Evolutionary conservation across 2,888 invertebrate species (phyloP), one percentile per base, ranked within the genome.

Genomic region (Drosophila paucipuncta): DNA sequence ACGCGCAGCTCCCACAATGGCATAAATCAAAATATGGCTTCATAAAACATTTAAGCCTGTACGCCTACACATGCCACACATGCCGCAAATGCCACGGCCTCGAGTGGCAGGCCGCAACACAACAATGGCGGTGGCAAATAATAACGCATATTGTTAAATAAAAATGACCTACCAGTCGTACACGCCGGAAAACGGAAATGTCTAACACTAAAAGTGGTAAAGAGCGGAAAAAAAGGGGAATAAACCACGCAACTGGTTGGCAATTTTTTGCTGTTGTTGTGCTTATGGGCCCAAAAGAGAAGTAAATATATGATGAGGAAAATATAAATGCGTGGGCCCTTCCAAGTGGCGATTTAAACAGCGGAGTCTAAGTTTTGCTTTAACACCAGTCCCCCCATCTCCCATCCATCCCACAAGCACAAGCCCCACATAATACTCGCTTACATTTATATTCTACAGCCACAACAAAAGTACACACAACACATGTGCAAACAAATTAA

Each of bases 401-500:
- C 31, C 35, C 4, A 22, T 10, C 35, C 5, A 4, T 13, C 2
- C n/a, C n/a, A 33, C 6, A 22, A 53, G 5, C 22, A 35, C 4
- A 5, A 2, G 1, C n/a, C 9, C 3, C 18, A 28, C 10, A 35
- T 13, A 5, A 18, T 4, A 30, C 30, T 9, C 57, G 54, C 28
- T 54, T 13, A 37, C 43, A 33, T 28, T 61, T 37, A 49, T 63
- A 41, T 39, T 37, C 31, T 31, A 11, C 28, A 22, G 28, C 25
- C 30, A 16, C 28, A 54, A 22, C 37, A 62, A 59, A 75, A 55
- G 65, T 39, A 58, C 39, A 58, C 31, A 50, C 60, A 70, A 68
- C 79, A 87, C 78, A 82, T 87, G 85, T 87, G 87, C 80, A 87
- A 87, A 87, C 90, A 90, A 91, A 91, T 90, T 91, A 90, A 91